Conservation (phyloP, 2,888 invertebrate genomes). For the Heliconius hortense region DNA sequence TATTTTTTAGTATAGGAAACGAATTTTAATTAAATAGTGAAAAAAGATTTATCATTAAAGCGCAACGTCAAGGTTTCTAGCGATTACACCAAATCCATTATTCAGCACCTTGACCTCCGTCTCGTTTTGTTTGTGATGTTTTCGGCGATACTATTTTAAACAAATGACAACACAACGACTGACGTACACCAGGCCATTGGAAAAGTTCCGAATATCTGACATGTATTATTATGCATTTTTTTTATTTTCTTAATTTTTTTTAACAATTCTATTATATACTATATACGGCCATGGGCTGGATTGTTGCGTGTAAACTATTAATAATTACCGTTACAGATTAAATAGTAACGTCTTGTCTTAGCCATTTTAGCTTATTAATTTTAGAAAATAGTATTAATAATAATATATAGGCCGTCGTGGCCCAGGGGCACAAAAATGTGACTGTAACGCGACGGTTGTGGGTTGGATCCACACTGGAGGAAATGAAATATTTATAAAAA, state of each 20-base stretch:
- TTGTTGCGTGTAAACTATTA: background rate
- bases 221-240: slow-evolving; percentile 11
- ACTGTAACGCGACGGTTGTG: too few species aligned
- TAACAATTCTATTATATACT: background rate
- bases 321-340: background rate
- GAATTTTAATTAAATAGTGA: background rate
- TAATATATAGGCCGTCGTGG: background rate
- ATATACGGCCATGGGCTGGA: background rate
- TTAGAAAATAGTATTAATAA: background rate
- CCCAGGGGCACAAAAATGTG: too few species aligned
- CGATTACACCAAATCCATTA: slow-evolving; percentile 28
- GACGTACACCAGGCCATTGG: slow-evolving; percentile 54
- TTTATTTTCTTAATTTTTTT: slow-evolving; percentile 1
- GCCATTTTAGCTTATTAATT: background rate
- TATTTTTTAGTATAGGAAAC: background rate
- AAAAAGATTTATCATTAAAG: slow-evolving; percentile 23
- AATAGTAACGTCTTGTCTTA: background rate
- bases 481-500: too few species aligned
- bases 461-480: too few species aligned
- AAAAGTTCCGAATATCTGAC: slow-evolving; percentile 7
- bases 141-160: slow-evolving; percentile 60
- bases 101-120: slow-evolving; percentile 69
- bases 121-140: slow-evolving; percentile 55
- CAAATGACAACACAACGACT: slow-evolving; percentile 60
- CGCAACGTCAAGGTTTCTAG: slow-evolving; percentile 28